Conservation (phyloP, 2,888 invertebrate species). For the Stenoptilia bipunctidactyla region DNA sequence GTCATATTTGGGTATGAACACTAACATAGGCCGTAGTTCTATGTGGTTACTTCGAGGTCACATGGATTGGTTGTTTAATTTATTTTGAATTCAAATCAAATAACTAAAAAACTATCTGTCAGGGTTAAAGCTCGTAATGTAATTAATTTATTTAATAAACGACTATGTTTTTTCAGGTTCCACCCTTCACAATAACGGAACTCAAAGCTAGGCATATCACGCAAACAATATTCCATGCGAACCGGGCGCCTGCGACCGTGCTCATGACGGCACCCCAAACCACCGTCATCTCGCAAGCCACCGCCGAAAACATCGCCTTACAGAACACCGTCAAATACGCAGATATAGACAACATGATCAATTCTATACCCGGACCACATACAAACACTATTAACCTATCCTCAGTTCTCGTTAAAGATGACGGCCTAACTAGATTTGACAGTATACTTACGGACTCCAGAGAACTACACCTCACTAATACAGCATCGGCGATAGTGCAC, state of each 20-base stretch:
- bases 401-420: constrained; percentile 47
- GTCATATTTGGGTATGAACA: too few species aligned
- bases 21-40: too few species aligned
- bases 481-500: constrained; percentile 50
- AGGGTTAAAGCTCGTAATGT: too few species aligned
- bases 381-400: constrained; percentile 31
- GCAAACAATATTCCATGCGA: constrained; percentile 51
- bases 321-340: constrained; percentile 39
- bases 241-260: constrained; percentile 47
- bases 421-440: constrained; percentile 43
- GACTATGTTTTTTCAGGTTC: constrained; percentile 49
- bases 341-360: constrained; percentile 48
- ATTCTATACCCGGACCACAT: constrained; percentile 31
- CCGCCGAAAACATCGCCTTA: constrained; percentile 21
- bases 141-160: too few species aligned
- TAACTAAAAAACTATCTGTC: too few species aligned
- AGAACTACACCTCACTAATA: constrained; percentile 41
- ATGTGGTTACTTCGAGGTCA: too few species aligned
- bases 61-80: too few species aligned
- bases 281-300: constrained; percentile 54
- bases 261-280: constrained; percentile 51
- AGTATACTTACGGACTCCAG: constrained; percentile 41
- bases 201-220: constrained; percentile 51
- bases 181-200: constrained; percentile 42
- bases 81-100: too few species aligned